These are phyloP conservation scores for Hemiscyllium ocellatum DNA, from an alignment of 2,113 vertebrate species.

Conservation along the genomic window DNA sequence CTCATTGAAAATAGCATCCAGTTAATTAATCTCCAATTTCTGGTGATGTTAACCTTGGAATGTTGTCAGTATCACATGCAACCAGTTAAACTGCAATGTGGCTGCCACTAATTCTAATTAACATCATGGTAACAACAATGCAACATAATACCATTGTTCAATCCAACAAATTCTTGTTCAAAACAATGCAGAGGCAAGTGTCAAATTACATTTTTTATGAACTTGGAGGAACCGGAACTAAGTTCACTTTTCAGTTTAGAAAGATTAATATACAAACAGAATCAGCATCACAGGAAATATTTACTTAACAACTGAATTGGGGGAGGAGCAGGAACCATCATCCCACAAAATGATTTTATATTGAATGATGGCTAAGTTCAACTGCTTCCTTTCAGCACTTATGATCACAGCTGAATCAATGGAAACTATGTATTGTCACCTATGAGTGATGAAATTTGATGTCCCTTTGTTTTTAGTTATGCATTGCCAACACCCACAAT, in stretches of 20 bases:
- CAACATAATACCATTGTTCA: neutral
- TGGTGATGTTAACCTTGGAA: no score
- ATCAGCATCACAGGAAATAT: neutral
- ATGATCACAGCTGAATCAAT: neutral
- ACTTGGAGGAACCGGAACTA: neutral
- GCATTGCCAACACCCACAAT: neutral
- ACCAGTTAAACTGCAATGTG: no score
- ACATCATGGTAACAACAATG: neutral
- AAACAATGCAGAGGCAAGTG: neutral
- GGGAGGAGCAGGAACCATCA: neutral
- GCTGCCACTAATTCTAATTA: neutral
- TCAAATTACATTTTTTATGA: neutral
- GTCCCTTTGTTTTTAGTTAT: neutral
- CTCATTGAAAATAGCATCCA: no score
- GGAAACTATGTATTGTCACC: neutral
- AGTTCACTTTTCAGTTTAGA: neutral
- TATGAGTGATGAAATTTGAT: neutral
- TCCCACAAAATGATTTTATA: neutral
- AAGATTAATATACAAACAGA: neutral
- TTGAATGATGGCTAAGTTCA: neutral
- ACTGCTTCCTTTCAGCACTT: neutral
- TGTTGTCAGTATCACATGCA: no score
- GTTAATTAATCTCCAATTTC: no score
- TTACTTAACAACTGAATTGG: neutral
- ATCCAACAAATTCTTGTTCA: neutral